phyloP scores from a whole-genome alignment of 2,797 vertebrate genomes.

The Ibycter americanus region DNA sequence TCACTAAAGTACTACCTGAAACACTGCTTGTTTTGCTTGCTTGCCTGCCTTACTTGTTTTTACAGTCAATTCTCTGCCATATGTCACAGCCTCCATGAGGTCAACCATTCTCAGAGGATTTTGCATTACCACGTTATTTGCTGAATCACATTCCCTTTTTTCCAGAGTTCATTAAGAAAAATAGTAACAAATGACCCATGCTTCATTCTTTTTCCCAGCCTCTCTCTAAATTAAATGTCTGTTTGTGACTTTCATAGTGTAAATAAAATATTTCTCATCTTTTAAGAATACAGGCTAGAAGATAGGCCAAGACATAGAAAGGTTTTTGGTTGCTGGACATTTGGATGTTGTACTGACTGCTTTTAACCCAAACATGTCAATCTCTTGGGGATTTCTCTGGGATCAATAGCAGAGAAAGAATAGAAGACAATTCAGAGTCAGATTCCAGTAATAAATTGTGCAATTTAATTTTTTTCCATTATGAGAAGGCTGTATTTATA shows the following conservation, averaged over 20 bases:
- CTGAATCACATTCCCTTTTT: not conserved
- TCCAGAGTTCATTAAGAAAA: not conserved
- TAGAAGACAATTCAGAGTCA: not conserved
- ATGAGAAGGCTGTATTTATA: not conserved
- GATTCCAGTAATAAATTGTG: not conserved
- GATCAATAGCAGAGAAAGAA: not conserved
- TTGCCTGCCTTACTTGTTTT: not conserved
- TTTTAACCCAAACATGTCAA: not conserved
- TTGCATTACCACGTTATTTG: not conserved
- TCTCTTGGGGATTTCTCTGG: not conserved
- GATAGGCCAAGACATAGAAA: not conserved
- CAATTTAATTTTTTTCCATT: not conserved
- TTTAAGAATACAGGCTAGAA: not conserved
- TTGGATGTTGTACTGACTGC: not conserved
- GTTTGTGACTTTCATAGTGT: not conserved
- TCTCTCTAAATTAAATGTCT: not conserved
- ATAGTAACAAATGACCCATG: not conserved
- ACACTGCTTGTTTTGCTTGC: not conserved
- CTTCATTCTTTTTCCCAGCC: not conserved
- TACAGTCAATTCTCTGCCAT: not conserved
- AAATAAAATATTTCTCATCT: not conserved
- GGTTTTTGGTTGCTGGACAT: not conserved
- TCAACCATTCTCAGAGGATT: not conserved
- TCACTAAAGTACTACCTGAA: not conserved
- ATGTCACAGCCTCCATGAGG: not conserved